Conservation (phyloP, 1,140 invertebrate species). For the Drosophila subobscura region DNA sequence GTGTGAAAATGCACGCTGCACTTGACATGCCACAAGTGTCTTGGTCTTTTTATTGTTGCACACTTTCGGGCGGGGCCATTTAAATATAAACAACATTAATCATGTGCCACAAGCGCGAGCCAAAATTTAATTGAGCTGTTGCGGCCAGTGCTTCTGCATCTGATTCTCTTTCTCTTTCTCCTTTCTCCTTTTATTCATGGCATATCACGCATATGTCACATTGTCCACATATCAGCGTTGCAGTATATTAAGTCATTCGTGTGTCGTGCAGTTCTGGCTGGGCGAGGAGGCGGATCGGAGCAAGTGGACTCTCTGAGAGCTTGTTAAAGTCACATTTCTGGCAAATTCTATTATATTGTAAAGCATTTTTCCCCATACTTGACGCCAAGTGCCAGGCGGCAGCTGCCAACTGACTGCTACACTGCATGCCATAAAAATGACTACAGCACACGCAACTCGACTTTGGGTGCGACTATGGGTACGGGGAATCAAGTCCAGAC, state of each 20-base stretch:
- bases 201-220: slow-evolving; percentile 65
- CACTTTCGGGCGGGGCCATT: slow-evolving; percentile 63
- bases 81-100: slow-evolving; percentile 63
- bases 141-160: slow-evolving; percentile 19
- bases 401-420: slow-evolving; percentile 46
- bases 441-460: slow-evolving; percentile 68
- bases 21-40: slow-evolving; percentile 67
- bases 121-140: slow-evolving; percentile 63
- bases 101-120: slow-evolving; percentile 47
- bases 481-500: too few species aligned
- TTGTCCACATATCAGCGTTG: slow-evolving; percentile 47
- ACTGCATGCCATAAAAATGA: slow-evolving; percentile 71
- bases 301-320: slow-evolving; percentile 22
- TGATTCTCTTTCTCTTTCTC: slow-evolving; percentile 1
- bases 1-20: slow-evolving; percentile 2
- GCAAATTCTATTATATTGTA: slow-evolving; percentile 58
- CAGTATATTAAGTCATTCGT: slow-evolving; percentile 56
- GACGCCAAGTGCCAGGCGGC: slow-evolving; percentile 53
- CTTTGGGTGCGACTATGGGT: slow-evolving; percentile 14
- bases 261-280: slow-evolving; percentile 2
- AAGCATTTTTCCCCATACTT: slow-evolving; percentile 39
- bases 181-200: not conserved
- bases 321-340: slow-evolving; percentile 57
- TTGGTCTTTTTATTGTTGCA: slow-evolving; percentile 50
- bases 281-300: too few species aligned